These are phyloP conservation scores for Pseudanteris insignis DNA, from an alignment of 2,888 invertebrate species.

Conservation along the genomic window DNA sequence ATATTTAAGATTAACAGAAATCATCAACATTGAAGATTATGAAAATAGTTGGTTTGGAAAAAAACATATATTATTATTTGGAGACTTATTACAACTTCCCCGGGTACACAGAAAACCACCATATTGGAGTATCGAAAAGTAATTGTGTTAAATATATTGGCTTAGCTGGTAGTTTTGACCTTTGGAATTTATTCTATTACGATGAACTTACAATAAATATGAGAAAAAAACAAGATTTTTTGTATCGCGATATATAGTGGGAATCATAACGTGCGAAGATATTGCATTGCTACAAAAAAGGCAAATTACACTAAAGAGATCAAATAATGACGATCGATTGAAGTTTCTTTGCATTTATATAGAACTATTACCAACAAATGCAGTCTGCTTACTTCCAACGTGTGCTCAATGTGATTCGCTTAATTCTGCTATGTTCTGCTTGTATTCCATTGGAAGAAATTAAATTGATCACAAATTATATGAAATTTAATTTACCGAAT, in stretches of 20 bases:
- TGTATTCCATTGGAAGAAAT: slow-evolving; percentile 36
- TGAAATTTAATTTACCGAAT: no score
- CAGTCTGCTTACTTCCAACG: slow-evolving; percentile 52
- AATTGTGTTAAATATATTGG: background rate
- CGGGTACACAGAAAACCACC: slow-evolving; percentile 48
- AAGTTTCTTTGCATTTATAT: slow-evolving; percentile 12
- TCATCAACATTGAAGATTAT: slow-evolving; percentile 51
- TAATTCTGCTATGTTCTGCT: slow-evolving; percentile 19
- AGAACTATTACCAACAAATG: slow-evolving; percentile 28
- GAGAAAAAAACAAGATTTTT: slow-evolving; percentile 46
- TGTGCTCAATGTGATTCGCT: slow-evolving; percentile 43
- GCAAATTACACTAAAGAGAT: background rate
- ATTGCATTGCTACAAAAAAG: background rate
- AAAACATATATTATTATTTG: slow-evolving; percentile 51
- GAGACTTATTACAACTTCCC: slow-evolving; percentile 55
- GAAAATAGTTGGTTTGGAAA: slow-evolving; percentile 55
- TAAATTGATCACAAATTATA: no score
- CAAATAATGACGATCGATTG: background rate
- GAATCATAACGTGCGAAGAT: background rate
- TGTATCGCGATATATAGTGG: background rate
- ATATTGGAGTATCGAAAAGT: background rate
- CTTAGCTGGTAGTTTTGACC: slow-evolving; percentile 43
- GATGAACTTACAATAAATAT: slow-evolving; percentile 53
- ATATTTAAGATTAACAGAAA: slow-evolving; percentile 49
- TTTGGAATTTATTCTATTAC: slow-evolving; percentile 53